Evolutionary conservation across 1,140 invertebrate species (phyloP), one percentile per base, ranked within the genome.

Genomic region (Macrocentrus cingulum): DNA sequence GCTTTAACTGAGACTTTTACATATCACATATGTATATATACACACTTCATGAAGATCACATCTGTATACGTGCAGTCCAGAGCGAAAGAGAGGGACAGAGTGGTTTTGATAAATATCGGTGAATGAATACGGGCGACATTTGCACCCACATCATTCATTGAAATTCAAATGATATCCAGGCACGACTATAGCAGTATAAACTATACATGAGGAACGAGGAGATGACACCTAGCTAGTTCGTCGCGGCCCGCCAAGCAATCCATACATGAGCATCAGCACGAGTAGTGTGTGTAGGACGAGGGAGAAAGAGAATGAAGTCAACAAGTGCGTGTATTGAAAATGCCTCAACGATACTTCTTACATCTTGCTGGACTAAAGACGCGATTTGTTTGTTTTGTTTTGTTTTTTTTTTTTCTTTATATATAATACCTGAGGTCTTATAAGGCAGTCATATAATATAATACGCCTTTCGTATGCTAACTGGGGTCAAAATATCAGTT

Each of bases 401-500:
- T n/a, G n/a, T n/a, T n/a, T n/a, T n/a, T n/a, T n/a, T n/a, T n/a
- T n/a, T n/a, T n/a, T n/a, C n/a, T n/a, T n/a, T n/a, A n/a, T n/a
- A n/a, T n/a, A 71, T 68, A 72, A 74, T 74, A 67, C 65, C 64
- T 56, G 7, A 42, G 59, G 60, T n/a, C 67, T 36, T 56, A 50
- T 22, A 11, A 29, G 20, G 16, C 45, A n/a, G 60, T 42, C 57
- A 58, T 65, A 66, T 70, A 71, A 74, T 69, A 64, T 67, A 66
- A 74, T 68, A 64, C 66, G 60, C 65, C 67, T 75, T 75, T 73
- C 66, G 66, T 75, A 76, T 76, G 75, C 64, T 74, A 77, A 75
- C 72, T 49, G 66, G 67, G 75, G 73, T 77, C 71, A 74, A 72
- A 76, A 75, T 74, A 70, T 71, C 67, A 69, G 60, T 68, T 64